Evolutionary conservation across 2,888 invertebrate genomes (phyloP).

Genomic region (Nycteola revayana): DNA sequence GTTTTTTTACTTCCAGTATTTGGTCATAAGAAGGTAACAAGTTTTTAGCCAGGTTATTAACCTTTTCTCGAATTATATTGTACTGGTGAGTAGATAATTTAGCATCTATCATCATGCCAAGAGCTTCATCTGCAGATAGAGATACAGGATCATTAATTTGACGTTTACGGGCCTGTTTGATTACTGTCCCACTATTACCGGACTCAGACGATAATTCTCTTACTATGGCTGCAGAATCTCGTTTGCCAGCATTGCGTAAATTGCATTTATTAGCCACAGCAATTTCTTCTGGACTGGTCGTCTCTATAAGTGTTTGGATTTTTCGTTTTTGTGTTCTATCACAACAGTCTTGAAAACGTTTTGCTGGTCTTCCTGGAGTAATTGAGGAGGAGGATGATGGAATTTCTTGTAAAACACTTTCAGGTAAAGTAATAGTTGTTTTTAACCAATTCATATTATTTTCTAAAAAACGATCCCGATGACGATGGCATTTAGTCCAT

Average conservation of each 20-base stretch:
- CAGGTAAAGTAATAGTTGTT: too few relatives aligned
- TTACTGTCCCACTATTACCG: not conserved
- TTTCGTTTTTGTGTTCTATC: slow-evolving; percentile 3
- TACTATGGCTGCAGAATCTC: slow-evolving; percentile 3
- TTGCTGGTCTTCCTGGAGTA: slow-evolving; percentile 4
- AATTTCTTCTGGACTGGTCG: slow-evolving; percentile 1
- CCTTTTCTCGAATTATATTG: too few relatives aligned
- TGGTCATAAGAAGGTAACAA: slow-evolving; percentile 6
- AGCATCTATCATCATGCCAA: too few relatives aligned
- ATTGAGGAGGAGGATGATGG: too few relatives aligned
- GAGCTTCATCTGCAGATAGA: too few relatives aligned
- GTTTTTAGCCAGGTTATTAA: too few relatives aligned
- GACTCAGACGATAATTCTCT: slow-evolving; percentile 1
- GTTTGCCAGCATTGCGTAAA: slow-evolving; percentile 2
- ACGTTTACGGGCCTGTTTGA: not conserved
- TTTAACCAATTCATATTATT: too few relatives aligned
- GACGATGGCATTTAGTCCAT: too few relatives aligned
- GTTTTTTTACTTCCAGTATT: slow-evolving; percentile 2
- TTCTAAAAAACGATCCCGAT: slow-evolving; percentile 1
- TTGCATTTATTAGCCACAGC: slow-evolving; percentile 1
- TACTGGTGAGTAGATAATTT: too few relatives aligned
- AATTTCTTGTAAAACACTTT: too few relatives aligned
- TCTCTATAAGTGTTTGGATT: slow-evolving; percentile 1
- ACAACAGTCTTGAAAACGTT: slow-evolving; percentile 2
- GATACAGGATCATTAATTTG: too few relatives aligned